A percentile compares a stretch with the other conserved stretches of the same genome.
Conservation (phyloP, 2,113 vertebrate species). For the Equus quagga region DNA sequence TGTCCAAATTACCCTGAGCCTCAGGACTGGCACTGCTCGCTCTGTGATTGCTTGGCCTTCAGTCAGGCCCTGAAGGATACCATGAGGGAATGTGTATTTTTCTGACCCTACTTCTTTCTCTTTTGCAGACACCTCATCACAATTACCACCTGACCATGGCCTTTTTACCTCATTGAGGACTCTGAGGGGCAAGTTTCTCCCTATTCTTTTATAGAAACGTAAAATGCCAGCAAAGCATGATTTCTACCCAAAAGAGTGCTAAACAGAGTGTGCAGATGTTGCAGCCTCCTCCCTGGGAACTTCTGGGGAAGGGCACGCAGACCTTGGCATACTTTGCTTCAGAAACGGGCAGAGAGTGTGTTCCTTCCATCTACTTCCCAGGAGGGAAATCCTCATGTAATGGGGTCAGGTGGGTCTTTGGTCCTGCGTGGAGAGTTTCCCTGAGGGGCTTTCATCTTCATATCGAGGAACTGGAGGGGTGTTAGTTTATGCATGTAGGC, state of each 20-base stretch:
- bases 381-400: not conserved
- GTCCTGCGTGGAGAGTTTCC: not conserved
- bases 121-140: not conserved
- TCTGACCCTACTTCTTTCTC: not conserved
- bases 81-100: not conserved
- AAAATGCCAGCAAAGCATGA: slow-evolving; percentile 65
- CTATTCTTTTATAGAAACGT: slow-evolving; percentile 65
- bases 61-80: not conserved
- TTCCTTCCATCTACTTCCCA: not conserved
- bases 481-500: not conserved
- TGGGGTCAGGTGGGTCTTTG: not conserved
- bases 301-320: not conserved
- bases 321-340: slow-evolving; percentile 22
- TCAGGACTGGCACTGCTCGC: not conserved
- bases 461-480: not conserved
- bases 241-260: slow-evolving; percentile 16
- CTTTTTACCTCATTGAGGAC: not conserved
- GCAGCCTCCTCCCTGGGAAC: not conserved
- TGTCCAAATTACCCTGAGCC: not conserved
- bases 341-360: not conserved
- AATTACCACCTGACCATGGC: not conserved
- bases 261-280: slow-evolving; percentile 41
- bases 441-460: not conserved
- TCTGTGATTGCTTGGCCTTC: not conserved
- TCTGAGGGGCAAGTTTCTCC: not conserved